Evolutionary conservation across 2,888 invertebrate species (phyloP), one percentile per base, ranked within the genome.

Genomic region (Dexiosoma caninum): DNA sequence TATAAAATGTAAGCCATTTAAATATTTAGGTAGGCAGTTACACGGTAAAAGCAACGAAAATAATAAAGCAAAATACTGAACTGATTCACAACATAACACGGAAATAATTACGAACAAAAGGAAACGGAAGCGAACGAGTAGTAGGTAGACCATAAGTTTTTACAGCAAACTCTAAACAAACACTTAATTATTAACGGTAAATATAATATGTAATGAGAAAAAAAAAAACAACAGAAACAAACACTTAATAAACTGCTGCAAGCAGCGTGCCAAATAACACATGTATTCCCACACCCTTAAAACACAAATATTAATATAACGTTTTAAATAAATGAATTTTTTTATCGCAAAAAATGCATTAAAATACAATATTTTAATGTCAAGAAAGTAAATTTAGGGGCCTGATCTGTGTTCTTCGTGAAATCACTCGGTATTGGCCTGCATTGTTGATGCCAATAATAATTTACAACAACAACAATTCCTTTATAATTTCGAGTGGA

Each of bases 41-140:
- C 66, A 81, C 74, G 64, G 78, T 74, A 72, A 81, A 74, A 75
- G 81, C 78, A 78, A 81, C 78, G 78, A 81, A 78, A 67, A 66
- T 49, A 55, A 23, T 35, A 35, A 66, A 55, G 53, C 40, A 53
- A 74, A 79, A 5, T 5, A 32, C 5, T 62, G 62, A 69, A 79
- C 55, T 67, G 57, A 71, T 51, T 35, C 35, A 59, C 74, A 78
- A 60, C n/a, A 55, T 66, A 71, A 77, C 37, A 74, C 42, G 69
- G 49, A 64, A 35, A 59, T 66, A 60, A 37, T 30, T 40, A 6
- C n/a, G n/a, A n/a, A 9, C 8, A 46, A 74, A 46, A 14, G 62
- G 44, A 77, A 62, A 62, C 40, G 71, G 53, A 62, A 67, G 69
- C 64, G 71, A 62, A 74, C 69, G 71, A 57, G 59, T 42, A 74